Percentiles rank a stretch among this genome's conserved stretches.
phyloP scores from a whole-genome alignment of 2,888 invertebrate genomes.

The Macrostomum cliftonense region DNA sequence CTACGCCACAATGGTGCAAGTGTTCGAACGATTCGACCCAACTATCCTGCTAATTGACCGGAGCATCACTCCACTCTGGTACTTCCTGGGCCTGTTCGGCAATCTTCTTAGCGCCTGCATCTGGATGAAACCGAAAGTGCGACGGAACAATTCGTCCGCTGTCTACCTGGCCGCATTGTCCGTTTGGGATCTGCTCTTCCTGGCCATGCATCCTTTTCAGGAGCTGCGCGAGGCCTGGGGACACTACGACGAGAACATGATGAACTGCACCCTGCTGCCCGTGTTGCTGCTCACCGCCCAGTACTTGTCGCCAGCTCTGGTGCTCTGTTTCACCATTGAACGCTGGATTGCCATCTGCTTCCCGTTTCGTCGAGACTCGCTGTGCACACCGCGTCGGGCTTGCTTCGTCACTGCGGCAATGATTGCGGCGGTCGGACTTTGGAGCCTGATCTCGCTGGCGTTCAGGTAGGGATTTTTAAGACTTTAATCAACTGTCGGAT shows the following conservation, averaged over 20 bases:
- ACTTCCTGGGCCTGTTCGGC: slow-evolving; percentile 26
- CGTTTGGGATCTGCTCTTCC: slow-evolving; percentile 24
- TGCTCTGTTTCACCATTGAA: slow-evolving; percentile 33
- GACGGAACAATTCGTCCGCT: slow-evolving; percentile 32
- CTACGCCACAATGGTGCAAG: not conserved
- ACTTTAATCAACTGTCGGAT: no score
- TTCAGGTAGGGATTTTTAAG: slow-evolving; percentile 14
- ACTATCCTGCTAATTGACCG: slow-evolving; percentile 23
- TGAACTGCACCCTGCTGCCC: slow-evolving; percentile 7
- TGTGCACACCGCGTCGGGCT: slow-evolving; percentile 27
- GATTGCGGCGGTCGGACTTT: no score
- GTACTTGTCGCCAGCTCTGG: slow-evolving; percentile 30
- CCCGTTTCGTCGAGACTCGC: slow-evolving; percentile 25
- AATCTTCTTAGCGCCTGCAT: slow-evolving; percentile 29
- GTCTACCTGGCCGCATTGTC: slow-evolving; percentile 31
- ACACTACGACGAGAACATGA: slow-evolving; percentile 6
- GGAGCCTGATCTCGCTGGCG: slow-evolving; percentile 20
- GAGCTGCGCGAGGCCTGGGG: slow-evolving; percentile 32
- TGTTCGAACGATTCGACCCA: slow-evolving; percentile 18
- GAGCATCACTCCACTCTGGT: slow-evolving; percentile 28
- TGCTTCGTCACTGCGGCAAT: no score
- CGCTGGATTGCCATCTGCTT: slow-evolving; percentile 31
- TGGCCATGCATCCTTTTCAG: slow-evolving; percentile 24
- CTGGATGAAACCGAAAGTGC: slow-evolving; percentile 26
- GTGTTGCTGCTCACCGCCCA: slow-evolving; percentile 24